Conservation (phyloP, 2,797 vertebrate genomes). For the Pampus argenteus region DNA sequence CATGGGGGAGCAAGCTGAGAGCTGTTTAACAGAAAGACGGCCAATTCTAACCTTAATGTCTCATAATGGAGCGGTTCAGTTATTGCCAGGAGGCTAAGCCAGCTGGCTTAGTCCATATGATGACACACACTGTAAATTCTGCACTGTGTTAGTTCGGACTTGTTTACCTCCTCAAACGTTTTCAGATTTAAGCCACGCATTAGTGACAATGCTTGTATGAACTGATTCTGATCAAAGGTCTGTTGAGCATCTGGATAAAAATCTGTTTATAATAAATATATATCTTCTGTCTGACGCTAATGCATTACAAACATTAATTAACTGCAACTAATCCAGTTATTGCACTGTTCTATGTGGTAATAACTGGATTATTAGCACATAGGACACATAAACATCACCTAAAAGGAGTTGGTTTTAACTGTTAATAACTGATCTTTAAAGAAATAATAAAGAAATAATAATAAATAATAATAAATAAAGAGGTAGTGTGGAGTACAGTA, state of each 20-base stretch:
- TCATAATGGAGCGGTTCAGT: slow-evolving; percentile 11
- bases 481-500: no score
- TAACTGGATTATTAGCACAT: background rate
- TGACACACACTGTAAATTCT: slow-evolving; percentile 6
- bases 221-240: background rate
- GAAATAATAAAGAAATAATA: no score
- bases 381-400: background rate
- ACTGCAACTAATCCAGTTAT: no score
- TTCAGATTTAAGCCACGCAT: background rate
- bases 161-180: background rate
- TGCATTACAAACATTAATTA: background rate
- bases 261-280: background rate
- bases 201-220: background rate
- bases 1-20: slow-evolving; percentile 5
- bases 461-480: no score
- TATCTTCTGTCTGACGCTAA: no score
- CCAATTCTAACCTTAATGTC: slow-evolving; percentile 13
- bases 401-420: no score
- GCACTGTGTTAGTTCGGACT: background rate
- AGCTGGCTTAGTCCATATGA: slow-evolving; percentile 20
- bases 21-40: slow-evolving; percentile 28
- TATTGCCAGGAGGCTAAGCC: slow-evolving; percentile 8
- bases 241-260: background rate
- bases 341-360: no score
- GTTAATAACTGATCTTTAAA: background rate